Base-by-base conservation (phyloP, 2,888 invertebrate species). In the Temnothorax ravouxi region DNA sequence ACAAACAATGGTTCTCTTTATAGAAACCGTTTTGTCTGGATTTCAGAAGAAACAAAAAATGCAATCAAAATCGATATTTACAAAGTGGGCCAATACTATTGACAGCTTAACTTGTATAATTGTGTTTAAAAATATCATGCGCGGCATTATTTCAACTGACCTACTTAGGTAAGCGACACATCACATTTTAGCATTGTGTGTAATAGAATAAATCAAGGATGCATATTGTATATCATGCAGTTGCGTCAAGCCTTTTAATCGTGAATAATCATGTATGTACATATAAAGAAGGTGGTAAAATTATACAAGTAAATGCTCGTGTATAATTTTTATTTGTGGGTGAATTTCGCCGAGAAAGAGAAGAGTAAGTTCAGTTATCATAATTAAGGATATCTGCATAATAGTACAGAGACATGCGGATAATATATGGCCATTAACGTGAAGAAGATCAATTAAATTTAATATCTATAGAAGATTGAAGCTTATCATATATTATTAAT, bases 51-150 rank as follows among this genome's bases (percentile, higher is more conserved):
- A 52, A 52, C 64, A 47, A 76, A 52, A 64, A 76, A 52, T 18
- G 8, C 38, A 62, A 5, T 2, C 15, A 15, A 62, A 38, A 64
- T 64, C 64, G 3, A 38, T 38, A 64, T 76, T 76, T 18, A 11
- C 38, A 25, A 76, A 50, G 6, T 62, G 3, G 34, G 15, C 13
- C 15, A 62, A 74, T 47, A 75, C 8, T 47, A 29, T 56, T 15
- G 41, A 56, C 4, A 52, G 18, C 0, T 50, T 50, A n/a, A 50
- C 9, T 64, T 3, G 15, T 21, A 21, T 21, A 21, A 64, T n/a
- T 64, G 34, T 25, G 11, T 64, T 52, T 34, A 64, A 64, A 61
- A 52, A 64, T 64, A 76, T 52, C 52, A 11, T 9, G 21, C 41
- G 50, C 52, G 50, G 13, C 15, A 13, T 25, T 1, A 13, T 47